Evolutionary conservation across 2,113 vertebrate species (phyloP).

Genomic region (Salvelinus namaycush): DNA sequence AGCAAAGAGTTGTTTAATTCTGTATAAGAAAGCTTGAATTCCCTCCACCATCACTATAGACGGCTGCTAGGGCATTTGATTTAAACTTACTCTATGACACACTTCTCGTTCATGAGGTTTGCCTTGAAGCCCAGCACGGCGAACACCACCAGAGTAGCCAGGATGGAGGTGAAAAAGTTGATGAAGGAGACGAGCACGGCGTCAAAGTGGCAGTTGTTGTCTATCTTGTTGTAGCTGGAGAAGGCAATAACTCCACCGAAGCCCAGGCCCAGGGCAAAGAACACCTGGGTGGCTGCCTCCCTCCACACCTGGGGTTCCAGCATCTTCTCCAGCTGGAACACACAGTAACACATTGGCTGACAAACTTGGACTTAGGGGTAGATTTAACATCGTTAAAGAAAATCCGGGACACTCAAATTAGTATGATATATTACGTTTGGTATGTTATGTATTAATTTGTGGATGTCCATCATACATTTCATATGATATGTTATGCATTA

Average conservation of each 20-base stretch:
- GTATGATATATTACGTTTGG: no score
- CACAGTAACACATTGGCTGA: background rate
- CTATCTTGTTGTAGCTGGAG: slow-evolving; percentile 98
- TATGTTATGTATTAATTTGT: no score
- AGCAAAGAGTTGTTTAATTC: background rate
- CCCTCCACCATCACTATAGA: background rate
- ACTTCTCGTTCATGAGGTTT: slow-evolving; percentile 99
- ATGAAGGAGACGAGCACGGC: slow-evolving; percentile 94
- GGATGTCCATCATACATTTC: no score
- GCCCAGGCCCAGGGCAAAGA: slow-evolving; percentile 94
- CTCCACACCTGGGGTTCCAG: slow-evolving; percentile 95
- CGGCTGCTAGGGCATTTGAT: background rate
- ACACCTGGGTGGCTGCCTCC: slow-evolving; percentile 96
- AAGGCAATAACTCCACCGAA: slow-evolving; percentile 98
- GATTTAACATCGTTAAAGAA: no score
- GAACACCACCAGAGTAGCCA: slow-evolving; percentile 97
- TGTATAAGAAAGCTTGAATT: background rate
- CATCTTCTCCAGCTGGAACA: slow-evolving; percentile 95
- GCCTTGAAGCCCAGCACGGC: slow-evolving; percentile 99
- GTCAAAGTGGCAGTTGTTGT: slow-evolving; percentile 99
- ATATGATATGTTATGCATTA: no score
- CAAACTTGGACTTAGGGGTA: background rate
- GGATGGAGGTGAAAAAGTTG: slow-evolving; percentile 94
- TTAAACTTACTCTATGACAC: slow-evolving; percentile 89
- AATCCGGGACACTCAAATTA: no score